A percentile compares a stretch with the other conserved stretches of the same genome.
phyloP scores from a whole-genome alignment of 2,113 vertebrate species.

The Sebastes schlegelii region DNA sequence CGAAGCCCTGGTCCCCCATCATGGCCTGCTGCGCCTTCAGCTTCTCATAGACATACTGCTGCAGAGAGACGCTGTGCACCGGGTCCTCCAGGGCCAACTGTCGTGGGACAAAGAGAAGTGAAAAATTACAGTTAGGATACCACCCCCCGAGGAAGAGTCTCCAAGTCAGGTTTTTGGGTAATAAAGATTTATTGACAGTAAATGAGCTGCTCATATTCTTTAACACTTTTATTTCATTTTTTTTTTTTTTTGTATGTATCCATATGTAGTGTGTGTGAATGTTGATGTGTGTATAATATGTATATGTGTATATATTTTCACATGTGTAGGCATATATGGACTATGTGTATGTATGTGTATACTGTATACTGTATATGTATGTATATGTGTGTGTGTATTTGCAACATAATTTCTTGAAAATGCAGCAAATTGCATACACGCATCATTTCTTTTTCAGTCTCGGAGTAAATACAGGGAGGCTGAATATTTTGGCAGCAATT shows the following conservation, averaged over 20 bases:
- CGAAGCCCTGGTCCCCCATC: slow-evolving; percentile 92
- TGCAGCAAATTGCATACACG: not conserved
- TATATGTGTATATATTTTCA: too few species aligned
- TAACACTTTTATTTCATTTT: too few species aligned
- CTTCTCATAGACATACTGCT: slow-evolving; percentile 96
- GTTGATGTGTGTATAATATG: too few species aligned
- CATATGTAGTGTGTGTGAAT: too few species aligned
- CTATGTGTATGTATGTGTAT: too few species aligned
- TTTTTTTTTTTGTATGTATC: too few species aligned
- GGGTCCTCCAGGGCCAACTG: slow-evolving; percentile 96
- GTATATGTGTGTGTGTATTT: too few species aligned
- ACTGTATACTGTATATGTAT: too few species aligned
- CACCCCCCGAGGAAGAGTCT: not conserved
- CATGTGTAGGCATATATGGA: too few species aligned
- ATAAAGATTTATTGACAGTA: not conserved
- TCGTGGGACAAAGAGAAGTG: slow-evolving; percentile 12
- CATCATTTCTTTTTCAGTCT: not conserved
- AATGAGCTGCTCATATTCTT: slow-evolving; percentile 2
- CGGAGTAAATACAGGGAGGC: not conserved
- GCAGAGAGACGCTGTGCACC: slow-evolving; percentile 93
- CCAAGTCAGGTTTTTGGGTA: not conserved
- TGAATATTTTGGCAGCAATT: not conserved
- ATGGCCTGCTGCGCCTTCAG: slow-evolving; percentile 94
- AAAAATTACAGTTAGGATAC: slow-evolving; percentile 29
- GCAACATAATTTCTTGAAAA: not conserved